These are phyloP conservation scores for Melikaiella ostensackeni DNA, from an alignment of 2,888 invertebrate genomes.

Conservation along the genomic window DNA sequence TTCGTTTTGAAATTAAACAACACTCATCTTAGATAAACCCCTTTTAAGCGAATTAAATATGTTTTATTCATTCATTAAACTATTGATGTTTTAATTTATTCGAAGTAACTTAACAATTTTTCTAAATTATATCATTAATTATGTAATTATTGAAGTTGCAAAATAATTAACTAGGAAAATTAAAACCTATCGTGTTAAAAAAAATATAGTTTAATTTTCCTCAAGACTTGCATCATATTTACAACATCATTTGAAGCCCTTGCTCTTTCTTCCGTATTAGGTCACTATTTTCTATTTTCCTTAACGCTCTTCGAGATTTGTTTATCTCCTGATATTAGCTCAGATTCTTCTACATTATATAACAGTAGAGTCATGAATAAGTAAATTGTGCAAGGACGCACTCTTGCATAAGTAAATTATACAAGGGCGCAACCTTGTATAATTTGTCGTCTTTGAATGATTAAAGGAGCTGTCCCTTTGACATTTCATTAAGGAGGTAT, in stretches of 20 bases:
- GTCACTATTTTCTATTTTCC: slow-evolving; percentile 17
- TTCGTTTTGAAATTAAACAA: neutral
- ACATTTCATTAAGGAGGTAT: slow-evolving; percentile 3
- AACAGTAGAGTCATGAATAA: neutral
- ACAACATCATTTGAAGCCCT: neutral
- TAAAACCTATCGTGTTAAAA: no score
- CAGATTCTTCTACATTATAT: slow-evolving; percentile 7
- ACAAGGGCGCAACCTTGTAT: slow-evolving; percentile 21
- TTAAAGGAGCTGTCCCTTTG: slow-evolving; percentile 34
- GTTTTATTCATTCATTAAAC: no score
- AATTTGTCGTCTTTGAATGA: slow-evolving; percentile 30
- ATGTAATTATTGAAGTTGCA: no score
- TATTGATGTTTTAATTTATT: no score
- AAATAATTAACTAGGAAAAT: no score
- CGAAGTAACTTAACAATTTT: no score
- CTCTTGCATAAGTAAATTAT: slow-evolving; percentile 34
- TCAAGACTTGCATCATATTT: slow-evolving; percentile 1
- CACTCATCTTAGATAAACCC: neutral
- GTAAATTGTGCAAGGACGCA: slow-evolving; percentile 27
- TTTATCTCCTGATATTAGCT: slow-evolving; percentile 16
- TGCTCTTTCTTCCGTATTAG: slow-evolving; percentile 31
- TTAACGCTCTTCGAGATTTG: neutral
- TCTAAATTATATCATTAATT: no score
- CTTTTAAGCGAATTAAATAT: no score
- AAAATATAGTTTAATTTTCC: neutral